Evolutionary conservation across 2,888 invertebrate species (phyloP).

Genomic region (Morpho deidamia): DNA sequence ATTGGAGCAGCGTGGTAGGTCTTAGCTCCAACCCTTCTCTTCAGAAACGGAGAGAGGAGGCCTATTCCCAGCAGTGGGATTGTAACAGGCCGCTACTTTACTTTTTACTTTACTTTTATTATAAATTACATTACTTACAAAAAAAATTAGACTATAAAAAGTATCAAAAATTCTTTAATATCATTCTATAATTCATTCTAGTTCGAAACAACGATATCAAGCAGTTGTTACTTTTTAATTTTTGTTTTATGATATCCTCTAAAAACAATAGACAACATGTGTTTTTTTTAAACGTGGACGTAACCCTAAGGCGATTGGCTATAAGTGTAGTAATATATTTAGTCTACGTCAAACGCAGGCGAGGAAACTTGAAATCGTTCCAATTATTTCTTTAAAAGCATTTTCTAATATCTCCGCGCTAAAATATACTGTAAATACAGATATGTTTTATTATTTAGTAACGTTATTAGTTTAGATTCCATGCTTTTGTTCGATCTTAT

Average conservation of each 20-base stretch:
- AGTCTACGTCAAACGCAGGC: conserved; percentile 27
- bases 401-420: conserved; percentile 26
- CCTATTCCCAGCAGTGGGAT: too few relatives aligned
- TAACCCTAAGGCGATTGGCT: conserved; percentile 21
- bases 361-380: conserved; percentile 28
- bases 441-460: conserved; percentile 12
- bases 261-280: background rate
- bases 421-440: conserved; percentile 19
- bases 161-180: too few relatives aligned
- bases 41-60: too few relatives aligned
- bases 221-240: background rate
- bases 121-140: too few relatives aligned
- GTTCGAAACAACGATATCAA: background rate
- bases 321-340: conserved; percentile 26
- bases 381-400: conserved; percentile 30
- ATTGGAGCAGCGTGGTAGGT: too few relatives aligned
- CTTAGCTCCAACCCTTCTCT: too few relatives aligned
- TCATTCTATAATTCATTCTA: too few relatives aligned
- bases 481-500: background rate
- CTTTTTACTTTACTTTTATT: too few relatives aligned
- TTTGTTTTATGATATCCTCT: background rate
- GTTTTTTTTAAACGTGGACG: background rate
- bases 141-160: too few relatives aligned
- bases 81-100: too few relatives aligned
- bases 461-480: background rate